Base-by-base conservation (phyloP, 2,797 vertebrate genomes). In the Poeciliopsis paucimaculata region DNA sequence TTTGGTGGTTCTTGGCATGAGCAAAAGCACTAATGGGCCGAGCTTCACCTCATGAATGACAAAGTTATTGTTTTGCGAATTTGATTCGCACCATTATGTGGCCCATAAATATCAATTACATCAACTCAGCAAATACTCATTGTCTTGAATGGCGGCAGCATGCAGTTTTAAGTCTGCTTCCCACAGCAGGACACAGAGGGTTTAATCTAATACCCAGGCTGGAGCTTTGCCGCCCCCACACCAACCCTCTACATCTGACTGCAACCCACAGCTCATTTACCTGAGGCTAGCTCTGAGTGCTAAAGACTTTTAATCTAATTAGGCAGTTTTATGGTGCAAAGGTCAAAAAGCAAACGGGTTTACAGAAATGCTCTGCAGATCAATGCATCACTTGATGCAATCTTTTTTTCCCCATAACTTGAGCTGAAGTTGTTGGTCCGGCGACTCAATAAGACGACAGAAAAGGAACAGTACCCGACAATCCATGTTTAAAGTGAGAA, bases 31-130 rank as follows among this genome's bases (percentile, higher is more conserved):
- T 66, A 7, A 91, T 9, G 39, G 87, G 72, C 75, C n/a, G 60
- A 66, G 57, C 70, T 82, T 36, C 45, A 79, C 51, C 70, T 72
- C 64, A 79, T 84, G 84, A 89, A 92, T 92, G 78, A 84, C 89
- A 92, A 88, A 86, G 86, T 81, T 78, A 73, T 81, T 83, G 83
- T 89, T 91, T 83, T 91, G 87, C 87, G 81, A 92, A 94, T 93
- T 89, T 74, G 86, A 92, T 92, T 93, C 89, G 76, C 90, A 88
- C 86, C 76, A 86, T 91, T 87, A 90, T 73, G 86, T 81, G 55
- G 39, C 53, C 74, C 66, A 86, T 92, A 87, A 87, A 91, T 90
- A 86, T 90, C 88, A 93, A 88, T 91, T 77, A 87, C 85, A 16
- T 16, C 75, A 47, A 62, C 85, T 80, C 85, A 82, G 82, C 74